Conservation (phyloP, 2,888 invertebrate species). For the Brenthis hecate region DNA sequence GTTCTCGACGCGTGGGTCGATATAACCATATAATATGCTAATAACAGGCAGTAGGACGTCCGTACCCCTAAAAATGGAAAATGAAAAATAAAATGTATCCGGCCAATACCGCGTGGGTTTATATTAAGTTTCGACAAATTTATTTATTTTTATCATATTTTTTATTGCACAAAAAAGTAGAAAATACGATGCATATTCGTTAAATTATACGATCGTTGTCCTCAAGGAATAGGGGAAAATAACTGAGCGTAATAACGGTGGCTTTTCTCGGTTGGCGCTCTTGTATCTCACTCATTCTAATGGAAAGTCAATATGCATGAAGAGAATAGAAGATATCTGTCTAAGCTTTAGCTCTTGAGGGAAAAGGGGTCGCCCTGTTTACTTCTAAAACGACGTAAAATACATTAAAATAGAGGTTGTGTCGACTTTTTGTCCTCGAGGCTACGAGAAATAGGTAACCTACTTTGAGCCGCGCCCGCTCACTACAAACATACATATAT, state of each 20-base stretch:
- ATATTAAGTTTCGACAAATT: slow-evolving; percentile 22
- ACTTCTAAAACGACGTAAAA: slow-evolving; percentile 61
- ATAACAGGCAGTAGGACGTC: slow-evolving; percentile 73
- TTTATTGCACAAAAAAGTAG: slow-evolving; percentile 11
- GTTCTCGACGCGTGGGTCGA: slow-evolving; percentile 51
- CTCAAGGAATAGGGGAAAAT: slow-evolving; percentile 23
- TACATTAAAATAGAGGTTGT: slow-evolving; percentile 51
- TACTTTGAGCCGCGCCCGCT: slow-evolving; percentile 70
- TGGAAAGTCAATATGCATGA: slow-evolving; percentile 15
- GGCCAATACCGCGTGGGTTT: slow-evolving; percentile 61
- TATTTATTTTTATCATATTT: slow-evolving; percentile 13
- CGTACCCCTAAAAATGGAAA: slow-evolving; percentile 71
- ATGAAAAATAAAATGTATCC: slow-evolving; percentile 76
- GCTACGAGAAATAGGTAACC: slow-evolving; percentile 75
- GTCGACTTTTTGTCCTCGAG: slow-evolving; percentile 56
- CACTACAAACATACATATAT: slow-evolving; percentile 42
- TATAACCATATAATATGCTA: slow-evolving; percentile 62
- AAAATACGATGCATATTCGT: slow-evolving; percentile 16
- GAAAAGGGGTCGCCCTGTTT: slow-evolving; percentile 57
- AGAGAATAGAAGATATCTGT: slow-evolving; percentile 29
- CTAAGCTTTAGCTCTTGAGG: slow-evolving; percentile 45
- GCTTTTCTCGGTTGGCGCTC: slow-evolving; percentile 11
- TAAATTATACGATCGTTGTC: slow-evolving; percentile 14
- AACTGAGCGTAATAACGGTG: slow-evolving; percentile 10
- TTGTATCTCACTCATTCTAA: slow-evolving; percentile 21